These are phyloP conservation scores for Labeo catla DNA, from an alignment of 2,113 vertebrate genomes.

Conservation along the genomic window DNA sequence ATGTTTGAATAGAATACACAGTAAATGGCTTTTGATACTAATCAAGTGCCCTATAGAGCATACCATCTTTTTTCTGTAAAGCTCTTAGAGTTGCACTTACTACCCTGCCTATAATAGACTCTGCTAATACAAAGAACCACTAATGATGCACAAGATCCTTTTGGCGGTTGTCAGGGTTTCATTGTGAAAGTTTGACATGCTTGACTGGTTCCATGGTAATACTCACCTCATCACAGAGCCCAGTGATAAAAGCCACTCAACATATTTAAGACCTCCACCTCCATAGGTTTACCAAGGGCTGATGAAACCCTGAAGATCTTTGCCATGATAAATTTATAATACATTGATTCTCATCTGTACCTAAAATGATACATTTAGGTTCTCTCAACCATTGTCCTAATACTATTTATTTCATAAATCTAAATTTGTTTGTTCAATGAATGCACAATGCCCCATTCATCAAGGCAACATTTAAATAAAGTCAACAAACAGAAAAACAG, in stretches of 20 bases:
- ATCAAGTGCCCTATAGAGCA: neutral
- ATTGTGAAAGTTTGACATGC: slow-evolving; percentile 32
- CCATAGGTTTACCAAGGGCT: neutral
- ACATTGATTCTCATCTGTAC: neutral
- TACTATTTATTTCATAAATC: neutral
- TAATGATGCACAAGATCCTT: slow-evolving; percentile 38
- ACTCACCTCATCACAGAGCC: neutral
- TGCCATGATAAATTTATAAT: neutral
- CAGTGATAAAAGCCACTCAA: slow-evolving; percentile 22
- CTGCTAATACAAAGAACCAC: slow-evolving; percentile 23
- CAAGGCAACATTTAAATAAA: neutral
- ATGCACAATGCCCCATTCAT: neutral
- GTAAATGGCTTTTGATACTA: neutral
- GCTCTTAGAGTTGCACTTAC: slow-evolving; percentile 2
- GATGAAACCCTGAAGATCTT: neutral
- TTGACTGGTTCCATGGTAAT: slow-evolving; percentile 10
- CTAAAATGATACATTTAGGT: neutral
- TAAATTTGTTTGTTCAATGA: neutral
- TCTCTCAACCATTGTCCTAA: neutral
- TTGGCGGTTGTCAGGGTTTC: slow-evolving; percentile 26
- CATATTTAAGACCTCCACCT: neutral
- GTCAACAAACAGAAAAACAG: neutral
- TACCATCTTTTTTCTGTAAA: neutral
- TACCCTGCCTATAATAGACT: neutral
- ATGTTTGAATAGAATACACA: neutral